These are phyloP conservation scores for Drosophila varians DNA, from an alignment of 1,140 invertebrate species.

Conservation along the genomic window DNA sequence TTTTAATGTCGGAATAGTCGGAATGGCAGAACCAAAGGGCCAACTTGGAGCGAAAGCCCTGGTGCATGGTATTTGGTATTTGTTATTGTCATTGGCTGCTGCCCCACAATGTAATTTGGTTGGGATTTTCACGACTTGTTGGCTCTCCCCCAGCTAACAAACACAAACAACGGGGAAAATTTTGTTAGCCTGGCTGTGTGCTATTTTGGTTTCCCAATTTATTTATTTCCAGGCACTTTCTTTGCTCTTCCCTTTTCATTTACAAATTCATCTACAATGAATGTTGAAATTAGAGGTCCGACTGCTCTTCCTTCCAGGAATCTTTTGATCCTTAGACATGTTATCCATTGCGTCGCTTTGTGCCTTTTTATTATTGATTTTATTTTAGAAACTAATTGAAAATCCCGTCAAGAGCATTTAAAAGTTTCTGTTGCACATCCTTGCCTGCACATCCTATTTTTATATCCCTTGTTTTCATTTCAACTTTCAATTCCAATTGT, in stretches of 20 bases:
- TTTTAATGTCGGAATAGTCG: conserved; percentile 64
- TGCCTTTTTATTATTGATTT: too few relatives aligned
- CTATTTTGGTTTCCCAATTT: conserved; percentile 37
- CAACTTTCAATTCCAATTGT: conserved; percentile 44
- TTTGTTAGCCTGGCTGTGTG: conserved; percentile 6
- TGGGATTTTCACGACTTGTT: conserved; percentile 47
- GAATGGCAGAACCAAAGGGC: conserved; percentile 26
- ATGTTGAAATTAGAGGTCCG: conserved; percentile 20
- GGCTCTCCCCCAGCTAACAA: background rate
- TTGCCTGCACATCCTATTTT: background rate
- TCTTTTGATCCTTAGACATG: conserved; percentile 89
- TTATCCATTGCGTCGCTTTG: conserved; percentile 90
- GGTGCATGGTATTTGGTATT: conserved; percentile 9
- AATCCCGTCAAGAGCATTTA: conserved; percentile 4
- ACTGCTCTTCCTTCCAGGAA: too few relatives aligned
- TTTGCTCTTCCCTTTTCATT: conserved; percentile 46
- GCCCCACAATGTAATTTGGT: conserved; percentile 41
- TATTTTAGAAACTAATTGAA: too few relatives aligned
- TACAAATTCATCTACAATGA: conserved; percentile 57
- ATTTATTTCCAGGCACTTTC: conserved; percentile 17
- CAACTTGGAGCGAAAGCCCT: conserved; percentile 10
- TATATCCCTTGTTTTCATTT: background rate
- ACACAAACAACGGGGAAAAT: conserved; percentile 3
- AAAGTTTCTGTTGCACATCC: background rate
- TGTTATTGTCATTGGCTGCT: conserved; percentile 45